phyloP scores from a whole-genome alignment of 2,113 vertebrate species.

The Elgaria multicarinata region DNA sequence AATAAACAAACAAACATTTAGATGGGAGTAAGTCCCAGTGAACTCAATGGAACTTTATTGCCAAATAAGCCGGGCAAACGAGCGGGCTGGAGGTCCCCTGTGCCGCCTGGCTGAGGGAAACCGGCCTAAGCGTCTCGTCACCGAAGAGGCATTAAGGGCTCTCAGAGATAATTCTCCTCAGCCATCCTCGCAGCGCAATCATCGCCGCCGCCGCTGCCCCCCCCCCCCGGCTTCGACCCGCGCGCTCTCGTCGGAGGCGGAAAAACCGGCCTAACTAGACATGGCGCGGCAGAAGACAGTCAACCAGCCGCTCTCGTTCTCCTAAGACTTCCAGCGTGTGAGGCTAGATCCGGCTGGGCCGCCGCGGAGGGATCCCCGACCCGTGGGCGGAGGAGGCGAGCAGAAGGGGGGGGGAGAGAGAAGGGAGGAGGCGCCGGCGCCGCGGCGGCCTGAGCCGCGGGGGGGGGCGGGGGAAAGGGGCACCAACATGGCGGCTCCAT shows the following conservation, averaged over 20 bases:
- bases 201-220: neutral
- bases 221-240: neutral
- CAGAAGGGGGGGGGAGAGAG: slow-evolving; percentile 33
- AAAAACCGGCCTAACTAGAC: neutral
- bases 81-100: neutral
- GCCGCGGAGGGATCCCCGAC: slow-evolving; percentile 48
- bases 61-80: too few species aligned
- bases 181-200: neutral
- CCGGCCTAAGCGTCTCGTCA: neutral
- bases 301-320: neutral
- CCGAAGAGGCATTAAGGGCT: too few species aligned
- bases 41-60: neutral
- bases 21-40: neutral
- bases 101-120: neutral
- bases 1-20: neutral
- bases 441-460: slow-evolving; percentile 62
- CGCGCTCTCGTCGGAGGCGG: neutral
- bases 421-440: slow-evolving; percentile 62
- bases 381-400: slow-evolving; percentile 16
- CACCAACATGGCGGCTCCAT: slow-evolving; percentile 71
- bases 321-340: neutral
- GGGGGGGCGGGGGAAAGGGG: slow-evolving; percentile 54
- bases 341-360: slow-evolving; percentile 61
- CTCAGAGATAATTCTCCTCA: too few species aligned
- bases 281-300: neutral